Evolutionary conservation across 2,888 invertebrate genomes (phyloP).

Genomic region (Drosophila koepferae): DNA sequence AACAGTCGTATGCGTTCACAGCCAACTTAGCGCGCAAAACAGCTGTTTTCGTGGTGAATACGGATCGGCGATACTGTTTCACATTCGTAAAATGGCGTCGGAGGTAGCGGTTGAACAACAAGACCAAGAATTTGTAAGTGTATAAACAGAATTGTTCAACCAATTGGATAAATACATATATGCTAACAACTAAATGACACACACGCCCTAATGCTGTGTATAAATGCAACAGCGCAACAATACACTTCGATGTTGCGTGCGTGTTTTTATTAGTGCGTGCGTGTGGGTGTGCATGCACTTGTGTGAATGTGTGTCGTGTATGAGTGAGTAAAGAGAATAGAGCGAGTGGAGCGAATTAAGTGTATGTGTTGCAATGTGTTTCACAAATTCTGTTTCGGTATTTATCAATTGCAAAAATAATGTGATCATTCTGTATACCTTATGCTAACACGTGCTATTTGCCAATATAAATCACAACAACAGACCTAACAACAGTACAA

Average conservation of each 20-base stretch:
- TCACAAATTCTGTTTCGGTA: slow-evolving; percentile 47
- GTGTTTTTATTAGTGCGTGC: slow-evolving; percentile 52
- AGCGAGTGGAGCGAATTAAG: slow-evolving; percentile 17
- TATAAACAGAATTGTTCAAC: slow-evolving; percentile 51
- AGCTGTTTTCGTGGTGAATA: slow-evolving; percentile 60
- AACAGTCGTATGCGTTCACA: slow-evolving; percentile 31
- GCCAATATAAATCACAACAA: slow-evolving; percentile 25
- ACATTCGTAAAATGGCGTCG: slow-evolving; percentile 69
- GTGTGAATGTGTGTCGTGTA: slow-evolving; percentile 27
- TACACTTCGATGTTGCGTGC: slow-evolving; percentile 52
- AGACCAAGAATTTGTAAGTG: slow-evolving; percentile 67
- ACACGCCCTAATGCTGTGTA: slow-evolving; percentile 31
- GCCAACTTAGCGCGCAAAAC: slow-evolving; percentile 50
- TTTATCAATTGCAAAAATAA: slow-evolving; percentile 33
- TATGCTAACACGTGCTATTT: slow-evolving; percentile 54
- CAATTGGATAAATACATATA: slow-evolving; percentile 46
- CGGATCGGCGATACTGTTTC: slow-evolving; percentile 53
- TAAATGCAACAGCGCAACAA: slow-evolving; percentile 29
- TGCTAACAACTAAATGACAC: slow-evolving; percentile 36
- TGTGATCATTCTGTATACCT: slow-evolving; percentile 16
- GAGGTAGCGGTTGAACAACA: slow-evolving; percentile 68
- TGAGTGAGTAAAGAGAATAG: slow-evolving; percentile 24
- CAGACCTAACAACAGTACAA: slow-evolving; percentile 9
- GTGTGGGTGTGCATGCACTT: slow-evolving; percentile 27
- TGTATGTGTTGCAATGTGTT: slow-evolving; percentile 47